phyloP scores from a whole-genome alignment of 2,113 vertebrate species.

The Lophotis ruficrista region DNA sequence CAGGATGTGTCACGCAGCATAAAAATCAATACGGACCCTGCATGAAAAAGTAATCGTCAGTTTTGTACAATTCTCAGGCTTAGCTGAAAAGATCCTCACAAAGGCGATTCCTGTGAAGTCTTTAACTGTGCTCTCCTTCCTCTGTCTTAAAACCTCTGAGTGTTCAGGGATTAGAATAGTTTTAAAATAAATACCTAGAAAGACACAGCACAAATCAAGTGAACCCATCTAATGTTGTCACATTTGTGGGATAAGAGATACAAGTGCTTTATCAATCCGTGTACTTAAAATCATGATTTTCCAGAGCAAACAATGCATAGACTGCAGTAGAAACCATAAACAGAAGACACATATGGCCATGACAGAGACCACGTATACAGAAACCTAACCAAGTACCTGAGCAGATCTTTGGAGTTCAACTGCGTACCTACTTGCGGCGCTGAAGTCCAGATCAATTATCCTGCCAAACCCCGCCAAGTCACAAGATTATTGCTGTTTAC shows the following conservation, averaged over 20 bases:
- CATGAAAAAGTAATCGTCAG: neutral
- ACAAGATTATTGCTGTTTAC: neutral
- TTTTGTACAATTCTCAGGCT: neutral
- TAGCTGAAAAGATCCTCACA: neutral
- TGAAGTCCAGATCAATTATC: neutral
- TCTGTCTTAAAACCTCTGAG: neutral
- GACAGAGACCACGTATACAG: neutral
- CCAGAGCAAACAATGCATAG: neutral
- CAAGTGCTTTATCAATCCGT: neutral
- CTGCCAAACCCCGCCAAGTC: neutral
- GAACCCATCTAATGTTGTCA: neutral
- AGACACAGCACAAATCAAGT: neutral
- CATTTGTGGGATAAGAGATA: neutral
- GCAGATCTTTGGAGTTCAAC: neutral
- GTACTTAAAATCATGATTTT: neutral
- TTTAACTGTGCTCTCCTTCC: neutral
- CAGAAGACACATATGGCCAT: neutral
- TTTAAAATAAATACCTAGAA: neutral
- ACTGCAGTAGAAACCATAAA: neutral
- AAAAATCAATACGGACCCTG: neutral
- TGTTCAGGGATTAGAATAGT: neutral
- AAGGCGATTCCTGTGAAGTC: neutral
- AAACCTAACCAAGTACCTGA: neutral
- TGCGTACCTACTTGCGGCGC: neutral
- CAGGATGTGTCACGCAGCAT: neutral